These are phyloP conservation scores for Heliconius eleuchia DNA, from an alignment of 1,140 invertebrate genomes.

Conservation along the genomic window DNA sequence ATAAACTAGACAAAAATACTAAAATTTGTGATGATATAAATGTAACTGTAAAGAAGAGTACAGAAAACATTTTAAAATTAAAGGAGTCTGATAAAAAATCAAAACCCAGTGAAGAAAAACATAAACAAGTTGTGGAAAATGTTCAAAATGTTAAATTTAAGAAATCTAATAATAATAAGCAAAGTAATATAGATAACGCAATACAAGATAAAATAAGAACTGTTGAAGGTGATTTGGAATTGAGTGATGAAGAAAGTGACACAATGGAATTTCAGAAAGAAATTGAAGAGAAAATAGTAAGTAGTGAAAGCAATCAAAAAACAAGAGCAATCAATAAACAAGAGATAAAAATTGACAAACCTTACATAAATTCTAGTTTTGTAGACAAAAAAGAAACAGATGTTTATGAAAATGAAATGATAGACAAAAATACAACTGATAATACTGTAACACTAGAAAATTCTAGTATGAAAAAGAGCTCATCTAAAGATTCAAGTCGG, in stretches of 20 bases:
- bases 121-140: neutral
- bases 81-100: neutral
- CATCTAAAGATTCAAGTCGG: constrained; percentile 19
- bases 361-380: neutral
- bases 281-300: constrained; percentile 3
- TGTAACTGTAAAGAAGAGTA: neutral
- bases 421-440: neutral
- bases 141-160: neutral
- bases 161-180: neutral
- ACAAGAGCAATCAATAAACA: neutral
- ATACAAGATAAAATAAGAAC: constrained; percentile 35
- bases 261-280: constrained; percentile 40
- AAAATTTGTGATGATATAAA: neutral
- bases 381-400: constrained; percentile 6
- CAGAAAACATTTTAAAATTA: neutral
- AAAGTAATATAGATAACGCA: constrained; percentile 24
- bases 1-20: neutral
- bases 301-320: neutral
- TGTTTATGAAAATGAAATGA: neutral
- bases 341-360: constrained; percentile 7
- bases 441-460: neutral
- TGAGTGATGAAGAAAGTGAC: constrained; percentile 71
- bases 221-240: constrained; percentile 64
- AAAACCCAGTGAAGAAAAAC: neutral
- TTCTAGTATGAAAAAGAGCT: constrained; percentile 15